phyloP scores from a whole-genome alignment of 1,140 invertebrate genomes.

The Ceratina australensis region DNA sequence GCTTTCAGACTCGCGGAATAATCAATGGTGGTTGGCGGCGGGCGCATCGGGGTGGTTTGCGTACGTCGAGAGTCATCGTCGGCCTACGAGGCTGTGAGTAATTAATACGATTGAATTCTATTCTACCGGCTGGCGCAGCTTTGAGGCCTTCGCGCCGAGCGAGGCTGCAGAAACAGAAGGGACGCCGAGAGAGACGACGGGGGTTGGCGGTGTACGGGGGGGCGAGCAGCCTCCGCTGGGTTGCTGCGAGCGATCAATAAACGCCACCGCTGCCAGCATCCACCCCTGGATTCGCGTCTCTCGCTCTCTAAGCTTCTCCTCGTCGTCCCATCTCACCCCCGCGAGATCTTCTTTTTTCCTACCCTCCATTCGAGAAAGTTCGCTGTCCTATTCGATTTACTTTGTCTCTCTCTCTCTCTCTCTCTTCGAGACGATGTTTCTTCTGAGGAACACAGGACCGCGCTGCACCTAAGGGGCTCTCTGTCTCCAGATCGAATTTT shows the following conservation, averaged over 20 bases:
- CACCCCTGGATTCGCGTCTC: slow-evolving; percentile 70
- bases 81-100: slow-evolving; percentile 55
- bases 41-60: slow-evolving; percentile 30
- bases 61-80: slow-evolving; percentile 48
- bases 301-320: slow-evolving; percentile 19
- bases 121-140: slow-evolving; percentile 44
- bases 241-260: slow-evolving; percentile 77
- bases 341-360: not conserved
- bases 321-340: not conserved
- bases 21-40: slow-evolving; percentile 28
- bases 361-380: slow-evolving; percentile 2
- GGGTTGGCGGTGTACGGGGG: slow-evolving; percentile 40
- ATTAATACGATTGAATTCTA: slow-evolving; percentile 72
- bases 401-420: not conserved
- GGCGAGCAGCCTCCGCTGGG: slow-evolving; percentile 65
- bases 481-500: not conserved
- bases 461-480: not conserved
- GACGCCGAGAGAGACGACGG: slow-evolving; percentile 48
- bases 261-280: slow-evolving; percentile 75
- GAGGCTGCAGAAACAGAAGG: slow-evolving; percentile 49
- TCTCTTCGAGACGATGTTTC: not conserved
- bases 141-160: slow-evolving; percentile 56
- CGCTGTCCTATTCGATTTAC: not conserved
- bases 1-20: not conserved
- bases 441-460: not conserved